Conservation (phyloP, 2,113 vertebrate genomes). For the Zapus hudsonius region DNA sequence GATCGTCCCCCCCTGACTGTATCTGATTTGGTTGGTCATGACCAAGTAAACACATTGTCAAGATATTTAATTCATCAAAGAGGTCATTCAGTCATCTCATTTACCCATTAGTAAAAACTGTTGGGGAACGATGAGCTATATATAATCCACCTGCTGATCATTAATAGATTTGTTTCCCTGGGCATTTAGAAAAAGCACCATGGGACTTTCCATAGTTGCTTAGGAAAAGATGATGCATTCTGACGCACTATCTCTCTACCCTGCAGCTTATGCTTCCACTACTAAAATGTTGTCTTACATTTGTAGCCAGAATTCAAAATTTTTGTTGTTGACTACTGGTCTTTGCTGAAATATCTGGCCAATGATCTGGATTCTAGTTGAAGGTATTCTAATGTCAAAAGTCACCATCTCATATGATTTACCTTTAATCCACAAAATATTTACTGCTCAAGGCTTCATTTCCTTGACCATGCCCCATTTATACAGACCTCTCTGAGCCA, state of each 20-base stretch:
- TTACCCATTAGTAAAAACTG: constrained; percentile 26
- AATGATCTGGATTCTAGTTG: not conserved
- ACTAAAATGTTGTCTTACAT: not conserved
- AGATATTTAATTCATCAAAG: constrained; percentile 13
- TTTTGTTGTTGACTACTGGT: not conserved
- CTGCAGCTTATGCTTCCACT: not conserved
- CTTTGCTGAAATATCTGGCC: not conserved
- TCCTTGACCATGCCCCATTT: not conserved
- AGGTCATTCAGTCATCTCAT: constrained; percentile 6
- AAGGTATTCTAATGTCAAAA: not conserved
- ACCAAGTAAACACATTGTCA: not conserved
- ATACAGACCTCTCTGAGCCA: not conserved
- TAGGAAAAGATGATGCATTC: not conserved
- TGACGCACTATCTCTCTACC: not conserved
- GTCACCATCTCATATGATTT: not conserved
- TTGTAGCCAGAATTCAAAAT: not conserved
- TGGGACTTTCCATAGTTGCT: not conserved
- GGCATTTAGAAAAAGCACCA: not conserved
- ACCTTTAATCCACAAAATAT: not conserved
- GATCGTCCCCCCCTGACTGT: not conserved
- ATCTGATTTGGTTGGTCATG: constrained; percentile 24
- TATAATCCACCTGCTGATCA: not conserved
- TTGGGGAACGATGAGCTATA: not conserved
- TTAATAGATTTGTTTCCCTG: constrained; percentile 7
- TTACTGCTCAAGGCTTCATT: not conserved